These are phyloP conservation scores for Epiblema foenella DNA, from an alignment of 2,888 invertebrate species.

Conservation along the genomic window DNA sequence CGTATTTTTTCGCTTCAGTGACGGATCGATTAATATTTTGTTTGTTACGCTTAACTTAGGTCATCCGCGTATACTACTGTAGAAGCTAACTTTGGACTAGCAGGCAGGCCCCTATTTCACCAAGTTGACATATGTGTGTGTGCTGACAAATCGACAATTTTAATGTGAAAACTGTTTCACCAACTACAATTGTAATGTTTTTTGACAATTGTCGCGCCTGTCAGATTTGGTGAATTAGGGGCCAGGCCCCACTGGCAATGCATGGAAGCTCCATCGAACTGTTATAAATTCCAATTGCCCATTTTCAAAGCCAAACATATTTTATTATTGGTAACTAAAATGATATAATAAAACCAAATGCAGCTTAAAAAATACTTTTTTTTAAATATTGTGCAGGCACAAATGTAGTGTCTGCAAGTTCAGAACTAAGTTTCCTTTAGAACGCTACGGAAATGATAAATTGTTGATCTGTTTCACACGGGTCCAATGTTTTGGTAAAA, in stretches of 20 bases:
- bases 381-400: background rate
- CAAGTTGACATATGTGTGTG: too few relatives aligned
- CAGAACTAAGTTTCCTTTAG: constrained; percentile 31
- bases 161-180: too few relatives aligned
- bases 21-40: constrained; percentile 35
- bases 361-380: background rate
- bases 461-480: constrained; percentile 52
- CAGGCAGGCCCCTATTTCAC: constrained; percentile 2
- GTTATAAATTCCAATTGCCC: constrained; percentile 10
- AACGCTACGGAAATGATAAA: constrained; percentile 45
- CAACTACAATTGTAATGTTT: too few relatives aligned
- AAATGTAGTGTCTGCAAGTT: constrained; percentile 21
- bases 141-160: too few relatives aligned
- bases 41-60: constrained; percentile 34
- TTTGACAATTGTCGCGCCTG: too few relatives aligned
- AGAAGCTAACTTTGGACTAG: background rate
- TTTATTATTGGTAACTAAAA: background rate
- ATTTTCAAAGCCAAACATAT: background rate
- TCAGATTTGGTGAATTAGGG: too few relatives aligned
- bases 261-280: background rate
- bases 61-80: constrained; percentile 26
- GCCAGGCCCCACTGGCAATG: background rate
- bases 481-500: constrained; percentile 61
- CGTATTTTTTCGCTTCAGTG: constrained; percentile 43
- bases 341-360: background rate